These are phyloP conservation scores for Caenorhabditis virilis DNA, from an alignment of 2,888 invertebrate species.

Conservation along the genomic window DNA sequence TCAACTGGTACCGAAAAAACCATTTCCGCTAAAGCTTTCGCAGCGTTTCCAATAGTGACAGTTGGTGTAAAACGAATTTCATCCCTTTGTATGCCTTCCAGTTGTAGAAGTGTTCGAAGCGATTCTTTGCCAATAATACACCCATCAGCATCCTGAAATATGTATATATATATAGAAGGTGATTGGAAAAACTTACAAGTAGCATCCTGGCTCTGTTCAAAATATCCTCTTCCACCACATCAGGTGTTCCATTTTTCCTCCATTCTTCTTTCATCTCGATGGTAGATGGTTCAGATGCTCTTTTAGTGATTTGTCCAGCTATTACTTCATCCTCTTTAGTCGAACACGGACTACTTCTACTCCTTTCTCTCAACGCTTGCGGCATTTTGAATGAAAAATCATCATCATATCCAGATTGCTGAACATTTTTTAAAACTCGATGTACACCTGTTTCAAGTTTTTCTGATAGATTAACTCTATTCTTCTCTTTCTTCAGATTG, in stretches of 20 bases:
- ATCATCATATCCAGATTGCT: constrained; percentile 44
- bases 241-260: constrained; percentile 41
- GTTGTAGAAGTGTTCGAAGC: constrained; percentile 30
- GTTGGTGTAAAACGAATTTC: constrained; percentile 39
- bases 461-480: too few relatives aligned
- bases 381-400: constrained; percentile 43
- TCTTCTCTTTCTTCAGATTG: constrained; percentile 2
- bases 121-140: constrained; percentile 41
- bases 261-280: constrained; percentile 34
- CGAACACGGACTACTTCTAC: constrained; percentile 35
- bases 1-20: constrained; percentile 44
- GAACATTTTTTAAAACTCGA: constrained; percentile 23
- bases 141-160: constrained; percentile 30
- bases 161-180: not conserved
- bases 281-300: constrained; percentile 40
- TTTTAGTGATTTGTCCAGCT: constrained; percentile 19
- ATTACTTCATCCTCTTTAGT: not conserved
- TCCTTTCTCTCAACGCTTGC: constrained; percentile 36
- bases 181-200: constrained; percentile 1
- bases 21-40: constrained; percentile 50
- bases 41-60: constrained; percentile 50
- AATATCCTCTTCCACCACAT: constrained; percentile 42
- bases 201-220: constrained; percentile 24
- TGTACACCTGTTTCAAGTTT: constrained; percentile 39
- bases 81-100: constrained; percentile 33